Conservation (phyloP, 30 jellyfish, hydroid and myxozoan species). For the Nemopilema nomurai region DNA sequence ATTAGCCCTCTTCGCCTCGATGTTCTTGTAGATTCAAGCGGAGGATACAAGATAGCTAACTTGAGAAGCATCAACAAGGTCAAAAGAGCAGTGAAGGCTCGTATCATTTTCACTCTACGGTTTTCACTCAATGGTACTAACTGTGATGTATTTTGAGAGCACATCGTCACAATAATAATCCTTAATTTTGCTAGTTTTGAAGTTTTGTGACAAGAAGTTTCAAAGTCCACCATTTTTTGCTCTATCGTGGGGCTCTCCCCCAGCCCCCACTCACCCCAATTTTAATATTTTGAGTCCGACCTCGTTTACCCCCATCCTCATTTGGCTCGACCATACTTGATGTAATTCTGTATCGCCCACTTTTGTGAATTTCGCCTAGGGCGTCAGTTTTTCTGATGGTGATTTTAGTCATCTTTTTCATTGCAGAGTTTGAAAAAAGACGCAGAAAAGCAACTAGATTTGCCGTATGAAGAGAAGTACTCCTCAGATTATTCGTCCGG, state of each 20-base stretch:
- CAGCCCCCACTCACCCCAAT: too few species aligned
- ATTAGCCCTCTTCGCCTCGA: neutral
- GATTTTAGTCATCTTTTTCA: neutral
- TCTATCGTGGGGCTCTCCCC: too few species aligned
- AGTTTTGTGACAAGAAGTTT: too few species aligned
- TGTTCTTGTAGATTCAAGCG: slow-evolving; percentile 40
- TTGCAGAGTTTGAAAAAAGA: slow-evolving; percentile 26
- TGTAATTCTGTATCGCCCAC: too few species aligned
- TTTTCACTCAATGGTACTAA: neutral
- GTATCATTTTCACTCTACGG: neutral
- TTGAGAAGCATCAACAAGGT: slow-evolving; percentile 71
- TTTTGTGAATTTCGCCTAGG: too few species aligned
- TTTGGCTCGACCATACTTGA: too few species aligned
- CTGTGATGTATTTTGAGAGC: neutral
- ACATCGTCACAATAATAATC: too few species aligned
- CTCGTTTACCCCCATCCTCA: too few species aligned
- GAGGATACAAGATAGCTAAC: slow-evolving; percentile 52
- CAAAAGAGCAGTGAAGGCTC: slow-evolving; percentile 80
- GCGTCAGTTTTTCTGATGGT: too few species aligned
- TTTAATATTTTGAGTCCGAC: too few species aligned
- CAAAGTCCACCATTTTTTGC: too few species aligned
- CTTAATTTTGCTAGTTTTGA: too few species aligned
- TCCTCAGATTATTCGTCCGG: slow-evolving; percentile 65
- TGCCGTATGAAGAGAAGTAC: slow-evolving; percentile 44
- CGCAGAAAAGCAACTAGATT: slow-evolving; percentile 47